A percentile compares a stretch with the other conserved stretches of the same genome.
Conservation (phyloP, 1,140 invertebrate species). For the Lepidostoma basale region DNA sequence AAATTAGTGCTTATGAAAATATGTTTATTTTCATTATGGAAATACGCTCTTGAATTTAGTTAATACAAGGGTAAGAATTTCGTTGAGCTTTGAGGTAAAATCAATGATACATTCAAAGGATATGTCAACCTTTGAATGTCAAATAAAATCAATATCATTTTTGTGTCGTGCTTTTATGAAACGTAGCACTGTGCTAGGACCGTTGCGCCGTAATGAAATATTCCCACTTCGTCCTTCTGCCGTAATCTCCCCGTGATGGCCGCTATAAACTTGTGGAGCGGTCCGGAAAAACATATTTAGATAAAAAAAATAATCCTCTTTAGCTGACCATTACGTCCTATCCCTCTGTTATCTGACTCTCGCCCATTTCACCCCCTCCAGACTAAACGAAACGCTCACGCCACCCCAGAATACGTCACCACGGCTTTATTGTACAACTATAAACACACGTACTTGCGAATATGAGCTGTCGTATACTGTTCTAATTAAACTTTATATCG, state of each 20-base stretch:
- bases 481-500: no score
- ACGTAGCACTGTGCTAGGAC: constrained; percentile 3
- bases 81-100: no score
- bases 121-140: no score
- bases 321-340: constrained; percentile 43
- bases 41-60: no score
- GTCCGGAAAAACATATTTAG: constrained; percentile 46
- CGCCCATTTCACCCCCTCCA: not conserved
- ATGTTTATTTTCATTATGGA: no score
- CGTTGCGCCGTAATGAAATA: constrained; percentile 36
- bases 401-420: not conserved
- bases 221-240: constrained; percentile 20
- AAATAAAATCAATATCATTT: no score
- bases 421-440: not conserved
- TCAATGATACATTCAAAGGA: no score
- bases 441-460: no score
- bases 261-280: constrained; percentile 42
- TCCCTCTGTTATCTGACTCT: constrained; percentile 38
- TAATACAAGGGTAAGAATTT: no score
- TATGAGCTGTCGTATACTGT: no score
- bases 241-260: constrained; percentile 44
- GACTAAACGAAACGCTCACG: not conserved
- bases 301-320: constrained; percentile 47
- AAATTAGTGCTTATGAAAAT: no score
- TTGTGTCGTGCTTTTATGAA: no score